Evolutionary conservation across 2,113 vertebrate genomes (phyloP).

Genomic region (Tachuris rubrigastra): DNA sequence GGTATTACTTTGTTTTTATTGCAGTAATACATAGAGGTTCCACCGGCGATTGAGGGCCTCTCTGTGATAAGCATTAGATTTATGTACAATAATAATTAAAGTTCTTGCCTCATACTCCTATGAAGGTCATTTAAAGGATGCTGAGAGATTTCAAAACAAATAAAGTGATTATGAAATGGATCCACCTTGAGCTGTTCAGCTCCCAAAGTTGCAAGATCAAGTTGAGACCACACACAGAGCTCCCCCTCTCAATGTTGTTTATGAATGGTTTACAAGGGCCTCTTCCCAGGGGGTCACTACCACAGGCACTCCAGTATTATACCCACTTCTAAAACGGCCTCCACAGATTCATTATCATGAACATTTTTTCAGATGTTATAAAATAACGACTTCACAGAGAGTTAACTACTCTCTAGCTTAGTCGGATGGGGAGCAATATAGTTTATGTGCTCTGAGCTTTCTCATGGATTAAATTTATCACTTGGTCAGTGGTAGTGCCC

Average conservation of each 20-base stretch:
- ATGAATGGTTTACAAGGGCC: slow-evolving; percentile 58
- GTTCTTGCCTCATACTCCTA: slow-evolving; percentile 22
- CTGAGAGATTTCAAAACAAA: slow-evolving; percentile 56
- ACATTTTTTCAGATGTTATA: slow-evolving; percentile 61
- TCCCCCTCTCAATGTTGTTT: slow-evolving; percentile 32
- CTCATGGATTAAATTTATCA: slow-evolving; percentile 59
- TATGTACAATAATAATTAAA: slow-evolving; percentile 52
- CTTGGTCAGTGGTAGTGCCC: slow-evolving; percentile 52
- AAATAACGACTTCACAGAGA: slow-evolving; percentile 30
- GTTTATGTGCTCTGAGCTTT: slow-evolving; percentile 57
- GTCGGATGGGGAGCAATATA: slow-evolving; percentile 34
- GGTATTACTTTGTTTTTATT: slow-evolving; percentile 46
- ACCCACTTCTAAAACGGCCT: slow-evolving; percentile 41
- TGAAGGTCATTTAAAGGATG: slow-evolving; percentile 58
- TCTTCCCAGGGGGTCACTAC: slow-evolving; percentile 43
- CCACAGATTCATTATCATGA: slow-evolving; percentile 27
- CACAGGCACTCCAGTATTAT: slow-evolving; percentile 51
- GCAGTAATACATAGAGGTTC: slow-evolving; percentile 2
- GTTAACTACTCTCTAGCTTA: slow-evolving; percentile 49
- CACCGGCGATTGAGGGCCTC: slow-evolving; percentile 10
- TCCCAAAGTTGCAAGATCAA: slow-evolving; percentile 41
- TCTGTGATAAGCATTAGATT: slow-evolving; percentile 54
- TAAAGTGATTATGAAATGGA: slow-evolving; percentile 48
- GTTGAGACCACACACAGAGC: slow-evolving; percentile 59
- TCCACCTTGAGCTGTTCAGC: slow-evolving; percentile 50